Evolutionary conservation across 2,888 invertebrate genomes (phyloP).

Genomic region (Gymnoscelis rufifasciata): DNA sequence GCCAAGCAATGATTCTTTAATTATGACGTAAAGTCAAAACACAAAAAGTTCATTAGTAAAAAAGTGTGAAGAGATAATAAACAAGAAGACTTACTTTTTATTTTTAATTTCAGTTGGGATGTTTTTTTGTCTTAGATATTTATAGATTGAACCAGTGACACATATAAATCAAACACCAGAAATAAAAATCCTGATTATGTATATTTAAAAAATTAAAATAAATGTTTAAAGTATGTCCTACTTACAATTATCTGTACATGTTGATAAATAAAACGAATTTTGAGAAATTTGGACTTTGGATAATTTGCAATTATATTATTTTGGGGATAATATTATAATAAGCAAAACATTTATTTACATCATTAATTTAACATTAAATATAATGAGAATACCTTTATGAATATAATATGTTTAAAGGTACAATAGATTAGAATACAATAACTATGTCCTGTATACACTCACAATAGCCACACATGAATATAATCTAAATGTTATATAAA

Average conservation of each 20-base stretch:
- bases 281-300: slow-evolving; percentile 62
- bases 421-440: slow-evolving; percentile 44
- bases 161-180: slow-evolving; percentile 35
- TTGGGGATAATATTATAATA: slow-evolving; percentile 50
- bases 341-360: slow-evolving; percentile 61
- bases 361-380: slow-evolving; percentile 44
- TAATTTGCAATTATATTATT: slow-evolving; percentile 41
- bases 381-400: slow-evolving; percentile 43
- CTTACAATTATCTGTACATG: slow-evolving; percentile 75
- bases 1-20: too few relatives aligned
- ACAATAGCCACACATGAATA: slow-evolving; percentile 44
- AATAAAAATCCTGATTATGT: slow-evolving; percentile 72
- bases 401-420: slow-evolving; percentile 45
- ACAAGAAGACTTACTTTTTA: too few relatives aligned
- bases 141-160: too few relatives aligned
- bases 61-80: too few relatives aligned
- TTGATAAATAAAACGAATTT: slow-evolving; percentile 69
- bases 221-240: slow-evolving; percentile 60
- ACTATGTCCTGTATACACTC: slow-evolving; percentile 41
- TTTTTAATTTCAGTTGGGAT: too few relatives aligned
- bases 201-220: slow-evolving; percentile 75
- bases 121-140: too few relatives aligned
- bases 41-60: too few relatives aligned
- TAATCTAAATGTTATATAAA: slow-evolving; percentile 4
- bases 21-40: too few relatives aligned